phyloP scores from a whole-genome alignment of 2,888 invertebrate species.

The Prosopocoilus inquinatus region DNA sequence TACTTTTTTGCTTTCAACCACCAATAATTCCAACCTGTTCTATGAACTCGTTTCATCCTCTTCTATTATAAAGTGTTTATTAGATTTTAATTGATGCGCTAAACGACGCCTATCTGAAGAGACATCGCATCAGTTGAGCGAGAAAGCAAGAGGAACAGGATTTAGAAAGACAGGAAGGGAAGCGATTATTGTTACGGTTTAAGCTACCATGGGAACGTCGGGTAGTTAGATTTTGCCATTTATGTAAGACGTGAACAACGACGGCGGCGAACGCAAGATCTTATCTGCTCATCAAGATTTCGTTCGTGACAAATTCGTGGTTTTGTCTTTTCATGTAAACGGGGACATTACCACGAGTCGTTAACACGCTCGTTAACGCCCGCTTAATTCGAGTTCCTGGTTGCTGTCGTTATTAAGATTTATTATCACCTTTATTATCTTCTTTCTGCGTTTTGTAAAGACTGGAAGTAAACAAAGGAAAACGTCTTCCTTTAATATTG shows the following conservation, averaged over 20 bases:
- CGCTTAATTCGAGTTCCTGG: not conserved
- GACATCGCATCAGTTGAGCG: no score
- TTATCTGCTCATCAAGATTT: constrained; percentile 25
- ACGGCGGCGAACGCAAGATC: constrained; percentile 22
- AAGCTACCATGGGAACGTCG: constrained; percentile 26
- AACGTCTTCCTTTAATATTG: not conserved
- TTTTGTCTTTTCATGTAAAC: constrained; percentile 12
- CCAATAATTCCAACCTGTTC: no score
- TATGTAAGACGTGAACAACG: constrained; percentile 22
- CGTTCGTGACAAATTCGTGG: constrained; percentile 22
- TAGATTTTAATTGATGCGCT: constrained; percentile 2
- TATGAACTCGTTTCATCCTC: not conserved
- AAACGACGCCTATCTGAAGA: not conserved
- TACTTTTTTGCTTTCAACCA: no score
- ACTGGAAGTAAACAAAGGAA: no score
- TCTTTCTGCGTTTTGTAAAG: no score
- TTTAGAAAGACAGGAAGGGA: constrained; percentile 13
- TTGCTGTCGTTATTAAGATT: no score
- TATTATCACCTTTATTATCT: no score
- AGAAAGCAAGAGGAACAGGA: not conserved
- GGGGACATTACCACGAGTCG: not conserved
- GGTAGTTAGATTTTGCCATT: constrained; percentile 15
- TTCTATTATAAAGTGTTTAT: not conserved
- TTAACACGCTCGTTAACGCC: not conserved
- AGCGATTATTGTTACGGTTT: constrained; percentile 31